Base-by-base conservation (phyloP, 1,140 invertebrate species). In the Cotesia glomerata region DNA sequence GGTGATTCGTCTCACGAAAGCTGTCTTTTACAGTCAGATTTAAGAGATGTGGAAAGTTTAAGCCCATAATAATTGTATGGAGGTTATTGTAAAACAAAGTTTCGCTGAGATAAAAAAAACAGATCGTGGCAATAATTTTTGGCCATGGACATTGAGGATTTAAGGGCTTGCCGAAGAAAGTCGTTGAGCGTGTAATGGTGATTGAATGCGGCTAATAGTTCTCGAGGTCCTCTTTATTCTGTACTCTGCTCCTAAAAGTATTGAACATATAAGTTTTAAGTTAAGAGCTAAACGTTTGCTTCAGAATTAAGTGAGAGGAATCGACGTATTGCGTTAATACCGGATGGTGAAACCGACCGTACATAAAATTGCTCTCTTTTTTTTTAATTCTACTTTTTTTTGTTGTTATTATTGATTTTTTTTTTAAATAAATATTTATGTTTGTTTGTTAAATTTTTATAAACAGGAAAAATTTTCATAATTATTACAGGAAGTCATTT, bases 261-360 rank as follows among this genome's bases (percentile, higher is more conserved):
- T 45, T 45, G 39, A 9, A 45, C 7, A 45, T 11, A 45, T 45
- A 45, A 45, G 39, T 45, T 45, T 45, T 9, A 45, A 45, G 39
- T 45, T 45, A 9, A 9, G 11, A 45, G 39, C 26, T 26, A 26
- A 26, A n/a, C 45, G 45, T 51, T 11, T 51, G n/a, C 45, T 18
- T 13, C 52, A 2, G 52, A 54, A 13, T 18, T 14, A 13, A 54
- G 52, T 54, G 14, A 54, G 52, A n/a, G 16, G 52, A 35, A 66
- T 8, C 5, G n/a, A 14, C 16, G 16, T 18, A 61, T 61, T 66
- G 63, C 63, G 63, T 52, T 51, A 45, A 45, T 66, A 66, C 63
- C 63, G 35, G 45, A 66, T 63, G 61, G 61, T 63, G 36, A 63
- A 63, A 63, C 26, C 35, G 34, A 8, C 58, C 63, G 63, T 51